phyloP scores from a whole-genome alignment of 2,797 vertebrate species.

The Etheostoma nigrum region DNA sequence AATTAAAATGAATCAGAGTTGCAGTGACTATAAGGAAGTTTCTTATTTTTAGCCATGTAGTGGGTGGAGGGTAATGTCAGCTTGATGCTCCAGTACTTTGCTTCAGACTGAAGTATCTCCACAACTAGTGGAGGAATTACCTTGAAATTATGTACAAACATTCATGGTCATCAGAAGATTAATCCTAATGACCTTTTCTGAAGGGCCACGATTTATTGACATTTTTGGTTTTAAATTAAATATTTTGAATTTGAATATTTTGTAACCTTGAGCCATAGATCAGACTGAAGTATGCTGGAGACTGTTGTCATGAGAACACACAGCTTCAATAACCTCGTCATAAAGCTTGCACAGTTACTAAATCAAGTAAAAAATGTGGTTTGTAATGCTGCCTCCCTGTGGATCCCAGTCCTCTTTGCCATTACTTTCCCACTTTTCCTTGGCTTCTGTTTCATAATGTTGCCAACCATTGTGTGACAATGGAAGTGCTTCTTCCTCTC shows the following conservation, averaged over 20 bases:
- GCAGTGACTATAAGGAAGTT: not conserved
- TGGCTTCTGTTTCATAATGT: constrained; percentile 9
- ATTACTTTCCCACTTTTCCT: constrained; percentile 9
- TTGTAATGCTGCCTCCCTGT: constrained; percentile 55
- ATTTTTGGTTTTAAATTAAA: not conserved
- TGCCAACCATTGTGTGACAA: constrained; percentile 1
- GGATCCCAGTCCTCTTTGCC: constrained; percentile 18
- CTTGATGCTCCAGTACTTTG: no score
- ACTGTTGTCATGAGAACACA: constrained; percentile 38
- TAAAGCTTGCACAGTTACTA: constrained; percentile 76
- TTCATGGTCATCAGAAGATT: not conserved
- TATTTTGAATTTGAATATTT: no score
- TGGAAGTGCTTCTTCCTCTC: not conserved
- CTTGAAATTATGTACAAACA: not conserved
- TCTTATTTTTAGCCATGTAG: not conserved
- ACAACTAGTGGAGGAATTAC: not conserved
- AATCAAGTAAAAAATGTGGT: constrained; percentile 38
- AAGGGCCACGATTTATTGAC: no score
- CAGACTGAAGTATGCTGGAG: constrained; percentile 65
- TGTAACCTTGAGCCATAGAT: not conserved
- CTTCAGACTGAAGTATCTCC: not conserved
- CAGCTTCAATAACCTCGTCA: constrained; percentile 68
- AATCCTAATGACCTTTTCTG: not conserved
- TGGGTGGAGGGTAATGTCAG: not conserved
- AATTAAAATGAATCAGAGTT: not conserved